Evolutionary conservation across 2,888 invertebrate genomes (phyloP), one percentile per base, ranked within the genome.

Genomic region (Mechanitis messenoides): DNA sequence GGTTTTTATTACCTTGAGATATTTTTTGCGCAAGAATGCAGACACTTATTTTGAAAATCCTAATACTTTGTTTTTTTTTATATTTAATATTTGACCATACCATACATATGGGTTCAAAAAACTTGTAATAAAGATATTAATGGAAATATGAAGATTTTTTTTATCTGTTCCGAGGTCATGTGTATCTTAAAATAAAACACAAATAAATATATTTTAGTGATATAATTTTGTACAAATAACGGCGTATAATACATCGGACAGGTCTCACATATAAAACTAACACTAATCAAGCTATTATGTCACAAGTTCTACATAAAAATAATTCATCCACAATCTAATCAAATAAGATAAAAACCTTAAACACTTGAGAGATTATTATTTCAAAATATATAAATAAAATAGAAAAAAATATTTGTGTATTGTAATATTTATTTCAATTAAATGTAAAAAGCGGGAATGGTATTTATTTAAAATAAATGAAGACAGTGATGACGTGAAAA

Each of bases 141-240:
- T 5, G 35, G 3, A 35, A 35, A 42, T 38, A 38, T 9, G 42
- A 9, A 5, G 42, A 9, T 7, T 9, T 42, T 42, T 42, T 42
- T 42, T 9, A 42, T 9, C 9, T 20, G 20, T 20, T 20, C 20
- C 20, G 20, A 50, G 7, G 47, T 47, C 7, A 28, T 28, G 47
- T 50, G 20, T 28, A 7, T 28, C 6, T 5, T 31, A 31, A 59
- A 70, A 60, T 64, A 64, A 68, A 67, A 69, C 59, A 54, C 70
- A 66, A 59, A 74, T 78, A 74, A 77, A 78, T 77, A 78, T 80
- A 81, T 85, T 88, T 89, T 87, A 90, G 86, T 89, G 89, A 88
- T 87, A 89, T 89, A 89, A 87, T 90, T 91, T 91, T 91, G 89
- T 91, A 91, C 91, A 91, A 91, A 91, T 90, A 91, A 90, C 89